These are phyloP conservation scores for Sarcophaga carnaria DNA, from an alignment of 2,888 invertebrate species.

Conservation along the genomic window DNA sequence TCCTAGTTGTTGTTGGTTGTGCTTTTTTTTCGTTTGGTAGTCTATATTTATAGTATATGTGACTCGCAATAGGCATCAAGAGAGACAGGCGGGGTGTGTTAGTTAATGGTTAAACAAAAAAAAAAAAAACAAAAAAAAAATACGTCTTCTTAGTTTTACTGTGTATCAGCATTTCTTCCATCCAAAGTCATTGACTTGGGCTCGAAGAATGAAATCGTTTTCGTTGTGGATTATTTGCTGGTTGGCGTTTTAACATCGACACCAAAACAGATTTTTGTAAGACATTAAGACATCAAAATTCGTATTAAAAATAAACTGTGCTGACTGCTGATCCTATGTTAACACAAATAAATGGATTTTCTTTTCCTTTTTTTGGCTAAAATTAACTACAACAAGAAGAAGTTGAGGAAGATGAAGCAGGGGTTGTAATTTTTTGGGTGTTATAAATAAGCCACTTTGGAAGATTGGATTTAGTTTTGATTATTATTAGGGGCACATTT, in stretches of 20 bases:
- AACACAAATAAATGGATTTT: too few species aligned
- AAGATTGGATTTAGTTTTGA: not conserved
- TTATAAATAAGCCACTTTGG: not conserved
- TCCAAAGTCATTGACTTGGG: conserved; percentile 61
- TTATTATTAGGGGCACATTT: not conserved
- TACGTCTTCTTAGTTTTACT: conserved; percentile 22
- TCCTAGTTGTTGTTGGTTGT: not conserved
- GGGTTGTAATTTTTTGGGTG: not conserved
- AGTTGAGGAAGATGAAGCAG: not conserved
- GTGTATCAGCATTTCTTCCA: conserved; percentile 18
- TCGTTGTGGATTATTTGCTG: not conserved
- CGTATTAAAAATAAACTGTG: not conserved
- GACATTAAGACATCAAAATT: not conserved
- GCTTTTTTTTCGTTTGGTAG: conserved; percentile 3
- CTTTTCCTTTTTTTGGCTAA: not conserved
- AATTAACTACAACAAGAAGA: not conserved
- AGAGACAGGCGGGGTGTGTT: not conserved
- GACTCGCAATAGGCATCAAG: not conserved
- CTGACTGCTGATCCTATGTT: too few species aligned
- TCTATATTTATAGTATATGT: not conserved
- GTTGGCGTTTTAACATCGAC: not conserved
- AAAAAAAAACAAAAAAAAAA: too few species aligned
- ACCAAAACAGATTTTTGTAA: not conserved
- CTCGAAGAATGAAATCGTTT: conserved; percentile 24
- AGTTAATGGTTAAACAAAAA: conserved; percentile 6